These are phyloP conservation scores for Oryzias sinensis DNA, from an alignment of 2,797 vertebrate genomes.

Conservation along the genomic window DNA sequence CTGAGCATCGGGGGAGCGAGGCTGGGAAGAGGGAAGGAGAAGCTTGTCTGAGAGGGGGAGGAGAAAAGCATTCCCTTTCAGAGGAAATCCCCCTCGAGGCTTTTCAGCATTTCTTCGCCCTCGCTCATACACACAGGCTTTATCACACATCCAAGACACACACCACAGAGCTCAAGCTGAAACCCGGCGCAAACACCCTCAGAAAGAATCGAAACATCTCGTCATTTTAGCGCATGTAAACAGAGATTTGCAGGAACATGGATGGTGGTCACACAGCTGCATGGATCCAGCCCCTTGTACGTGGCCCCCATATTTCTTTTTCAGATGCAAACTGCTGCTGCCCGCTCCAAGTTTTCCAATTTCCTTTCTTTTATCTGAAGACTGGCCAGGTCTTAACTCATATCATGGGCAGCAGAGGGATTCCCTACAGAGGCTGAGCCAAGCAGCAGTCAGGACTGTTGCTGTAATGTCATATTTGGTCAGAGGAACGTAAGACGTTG, in stretches of 20 bases:
- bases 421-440: conserved; percentile 54
- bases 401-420: conserved; percentile 61
- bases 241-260: conserved; percentile 9
- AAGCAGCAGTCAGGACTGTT: conserved; percentile 36
- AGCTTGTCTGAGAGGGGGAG: conserved; percentile 54
- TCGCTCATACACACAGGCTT: conserved; percentile 44
- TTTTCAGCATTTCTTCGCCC: conserved; percentile 71
- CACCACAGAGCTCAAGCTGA: conserved; percentile 37
- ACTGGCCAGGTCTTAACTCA: conserved; percentile 60
- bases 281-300: conserved; percentile 53
- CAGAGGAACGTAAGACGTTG: conserved; percentile 61
- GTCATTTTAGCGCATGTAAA: conserved; percentile 18
- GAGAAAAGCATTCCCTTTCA: conserved; percentile 76
- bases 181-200: conserved; percentile 25
- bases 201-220: conserved; percentile 11
- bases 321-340: conserved; percentile 53
- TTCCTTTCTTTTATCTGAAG: conserved; percentile 68
- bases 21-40: conserved; percentile 29
- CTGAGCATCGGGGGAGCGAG: conserved; percentile 43
- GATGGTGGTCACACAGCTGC: conserved; percentile 19
- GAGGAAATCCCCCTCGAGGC: conserved; percentile 83
- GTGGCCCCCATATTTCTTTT: conserved; percentile 65
- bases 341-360: conserved; percentile 67
- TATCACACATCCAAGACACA: conserved; percentile 44
- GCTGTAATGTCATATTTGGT: conserved; percentile 46